Conservation (phyloP, 2,888 invertebrate genomes). For the Antitype chi region DNA sequence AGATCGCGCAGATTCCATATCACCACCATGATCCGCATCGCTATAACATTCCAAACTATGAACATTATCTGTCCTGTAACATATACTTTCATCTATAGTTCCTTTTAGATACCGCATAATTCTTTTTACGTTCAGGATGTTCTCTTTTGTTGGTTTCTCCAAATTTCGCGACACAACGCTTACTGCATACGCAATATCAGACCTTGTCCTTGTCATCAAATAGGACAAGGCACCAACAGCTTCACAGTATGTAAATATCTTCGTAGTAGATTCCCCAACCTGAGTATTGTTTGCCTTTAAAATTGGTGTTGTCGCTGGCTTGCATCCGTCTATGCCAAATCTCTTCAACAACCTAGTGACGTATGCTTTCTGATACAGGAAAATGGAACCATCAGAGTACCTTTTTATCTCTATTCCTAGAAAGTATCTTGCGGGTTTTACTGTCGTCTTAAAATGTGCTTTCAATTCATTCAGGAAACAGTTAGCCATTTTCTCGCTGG, state of each 20-base stretch:
- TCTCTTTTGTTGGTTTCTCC: background rate
- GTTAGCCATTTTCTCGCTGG: too few relatives aligned
- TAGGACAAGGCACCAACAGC: background rate
- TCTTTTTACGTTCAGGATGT: background rate
- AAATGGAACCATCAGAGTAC: background rate
- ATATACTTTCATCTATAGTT: background rate
- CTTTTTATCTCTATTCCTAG: background rate
- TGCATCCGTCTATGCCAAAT: background rate
- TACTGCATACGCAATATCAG: background rate
- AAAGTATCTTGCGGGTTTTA: background rate
- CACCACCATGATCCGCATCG: background rate
- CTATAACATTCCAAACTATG: background rate
- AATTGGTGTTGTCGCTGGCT: background rate
- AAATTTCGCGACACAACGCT: background rate
- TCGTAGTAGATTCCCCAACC: background rate
- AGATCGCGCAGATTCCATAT: background rate
- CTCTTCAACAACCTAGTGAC: background rate
- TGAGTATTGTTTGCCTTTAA: background rate
- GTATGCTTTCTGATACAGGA: background rate
- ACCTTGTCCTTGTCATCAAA: background rate
- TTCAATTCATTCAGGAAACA: background rate
- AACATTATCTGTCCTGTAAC: background rate
- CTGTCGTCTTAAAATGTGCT: background rate
- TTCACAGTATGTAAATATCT: background rate
- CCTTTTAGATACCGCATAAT: background rate